Base-by-base conservation (phyloP, 2,797 vertebrate genomes). In the Acrossocheilus wenchowensis region DNA sequence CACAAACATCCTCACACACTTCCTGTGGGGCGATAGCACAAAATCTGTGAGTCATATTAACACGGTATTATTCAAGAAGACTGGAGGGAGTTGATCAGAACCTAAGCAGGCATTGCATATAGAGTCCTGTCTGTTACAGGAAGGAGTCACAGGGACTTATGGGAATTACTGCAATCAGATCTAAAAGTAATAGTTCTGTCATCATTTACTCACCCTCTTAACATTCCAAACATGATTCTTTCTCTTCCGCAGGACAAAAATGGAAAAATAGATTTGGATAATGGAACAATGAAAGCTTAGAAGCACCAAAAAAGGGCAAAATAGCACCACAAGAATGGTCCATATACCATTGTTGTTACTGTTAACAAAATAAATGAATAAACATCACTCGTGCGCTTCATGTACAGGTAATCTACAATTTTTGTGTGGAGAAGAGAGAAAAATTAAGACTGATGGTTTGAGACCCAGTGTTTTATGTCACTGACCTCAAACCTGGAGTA, bases 1-100 rank as follows among this genome's bases (percentile, higher is more conserved):
- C 48, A 74, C 60, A 84, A 85, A 81, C 86, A 84, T 89, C 84
- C 62, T 77, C 74, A 36, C 26, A 60, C 54, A 73, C 84, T 87
- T 86, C 81, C 84, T 80, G 60, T 52, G 26, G 45, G 64, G 45
- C 3, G 9, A 34, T 34, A 36, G 34, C 30, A 12, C n/a, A 54
- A 60, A 78, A 30, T 75, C 43, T 71, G 50, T n/a, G 41, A 50
- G 11, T 77, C 68, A 17, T 43, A 88, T 71, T 48, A 66, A 23
- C 73, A 43, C 17, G 52, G 30, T 11, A 41, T 39, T 11, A 41
- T 39, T 11, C 14, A 73, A 30, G 7, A 71, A 41, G 26, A 39
- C n/a, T 54, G 52, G 43, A 73, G 4, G 21, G 68, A 57, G 82
- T 77, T 68, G 79, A 83, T 50, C 10, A 15, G n/a, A 62, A 60